Percentiles rank a stretch among this genome's conserved stretches.
Conservation (phyloP, 2,113 vertebrate genomes). For the Cryptotis parvus region DNA sequence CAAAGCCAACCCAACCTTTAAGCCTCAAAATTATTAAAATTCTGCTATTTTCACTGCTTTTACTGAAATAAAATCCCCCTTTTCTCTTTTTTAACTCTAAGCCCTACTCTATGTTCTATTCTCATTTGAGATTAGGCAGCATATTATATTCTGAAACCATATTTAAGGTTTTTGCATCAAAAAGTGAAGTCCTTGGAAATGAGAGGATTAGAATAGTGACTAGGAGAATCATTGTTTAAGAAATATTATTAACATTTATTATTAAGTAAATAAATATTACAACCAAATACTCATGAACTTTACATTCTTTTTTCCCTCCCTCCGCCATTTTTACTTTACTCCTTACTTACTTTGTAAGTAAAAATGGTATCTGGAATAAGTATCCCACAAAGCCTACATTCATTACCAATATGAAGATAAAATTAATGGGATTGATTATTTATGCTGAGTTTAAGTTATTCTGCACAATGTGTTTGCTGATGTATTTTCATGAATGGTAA, state of each 20-base stretch:
- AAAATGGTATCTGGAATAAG: slow-evolving; percentile 70
- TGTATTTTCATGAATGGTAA: slow-evolving; percentile 62
- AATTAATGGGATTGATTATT: slow-evolving; percentile 55
- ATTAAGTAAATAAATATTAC: background rate
- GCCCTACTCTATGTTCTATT: background rate
- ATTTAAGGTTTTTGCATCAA: slow-evolving; percentile 55
- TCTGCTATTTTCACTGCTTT: slow-evolving; percentile 22
- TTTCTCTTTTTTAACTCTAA: background rate
- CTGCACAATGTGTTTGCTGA: slow-evolving; percentile 35
- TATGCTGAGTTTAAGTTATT: slow-evolving; percentile 40
- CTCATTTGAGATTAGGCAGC: slow-evolving; percentile 51
- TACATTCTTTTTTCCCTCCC: slow-evolving; percentile 33
- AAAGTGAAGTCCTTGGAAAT: slow-evolving; percentile 40
- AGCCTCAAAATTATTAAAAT: slow-evolving; percentile 22
- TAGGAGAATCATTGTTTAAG: background rate
- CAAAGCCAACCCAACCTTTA: background rate
- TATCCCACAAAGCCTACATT: slow-evolving; percentile 44
- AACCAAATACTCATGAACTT: slow-evolving; percentile 56
- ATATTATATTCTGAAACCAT: background rate
- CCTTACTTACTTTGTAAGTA: slow-evolving; percentile 61
- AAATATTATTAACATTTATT: background rate
- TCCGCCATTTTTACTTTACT: slow-evolving; percentile 47
- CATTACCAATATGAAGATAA: slow-evolving; percentile 67
- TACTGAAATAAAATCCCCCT: slow-evolving; percentile 42
- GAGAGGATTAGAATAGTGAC: background rate